Conservation (phyloP, 2,797 vertebrate species). For the Alfaro cultratus region DNA sequence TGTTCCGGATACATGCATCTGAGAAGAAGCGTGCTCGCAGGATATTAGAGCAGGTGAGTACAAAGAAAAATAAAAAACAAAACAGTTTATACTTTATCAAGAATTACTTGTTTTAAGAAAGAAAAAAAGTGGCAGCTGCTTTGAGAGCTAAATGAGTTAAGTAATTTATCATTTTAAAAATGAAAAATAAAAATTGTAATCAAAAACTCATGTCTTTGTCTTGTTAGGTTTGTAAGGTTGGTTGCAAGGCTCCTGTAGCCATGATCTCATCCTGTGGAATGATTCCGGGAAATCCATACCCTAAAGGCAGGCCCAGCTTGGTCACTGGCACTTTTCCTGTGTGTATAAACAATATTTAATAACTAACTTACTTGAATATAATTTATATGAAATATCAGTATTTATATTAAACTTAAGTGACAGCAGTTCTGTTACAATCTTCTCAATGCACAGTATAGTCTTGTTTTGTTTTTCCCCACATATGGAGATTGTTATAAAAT, state of each 20-base stretch:
- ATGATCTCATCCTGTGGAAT: constrained; percentile 99
- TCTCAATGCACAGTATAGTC: not conserved
- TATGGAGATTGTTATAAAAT: not conserved
- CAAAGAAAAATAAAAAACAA: not conserved
- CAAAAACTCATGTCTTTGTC: not conserved
- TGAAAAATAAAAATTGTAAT: not conserved
- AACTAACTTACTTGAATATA: not conserved
- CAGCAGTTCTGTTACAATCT: not conserved
- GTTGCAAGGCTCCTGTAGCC: constrained; percentile 97
- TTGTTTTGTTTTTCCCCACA: not conserved
- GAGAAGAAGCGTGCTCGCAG: constrained; percentile 95
- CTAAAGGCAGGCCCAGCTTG: constrained; percentile 96
- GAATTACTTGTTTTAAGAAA: not conserved
- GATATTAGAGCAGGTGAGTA: constrained; percentile 93
- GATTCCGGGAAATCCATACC: constrained; percentile 98
- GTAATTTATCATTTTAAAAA: not conserved
- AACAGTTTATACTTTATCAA: not conserved
- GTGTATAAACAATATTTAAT: constrained; percentile 61
- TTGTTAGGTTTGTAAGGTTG: constrained; percentile 92
- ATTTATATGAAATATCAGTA: not conserved
- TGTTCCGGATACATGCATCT: constrained; percentile 92
- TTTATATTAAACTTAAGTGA: not conserved
- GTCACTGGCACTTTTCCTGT: constrained; percentile 95
- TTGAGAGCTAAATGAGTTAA: not conserved
- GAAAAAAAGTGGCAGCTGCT: no score